Conservation (phyloP, 1,140 invertebrate species). For the Carposina sasakii region DNA sequence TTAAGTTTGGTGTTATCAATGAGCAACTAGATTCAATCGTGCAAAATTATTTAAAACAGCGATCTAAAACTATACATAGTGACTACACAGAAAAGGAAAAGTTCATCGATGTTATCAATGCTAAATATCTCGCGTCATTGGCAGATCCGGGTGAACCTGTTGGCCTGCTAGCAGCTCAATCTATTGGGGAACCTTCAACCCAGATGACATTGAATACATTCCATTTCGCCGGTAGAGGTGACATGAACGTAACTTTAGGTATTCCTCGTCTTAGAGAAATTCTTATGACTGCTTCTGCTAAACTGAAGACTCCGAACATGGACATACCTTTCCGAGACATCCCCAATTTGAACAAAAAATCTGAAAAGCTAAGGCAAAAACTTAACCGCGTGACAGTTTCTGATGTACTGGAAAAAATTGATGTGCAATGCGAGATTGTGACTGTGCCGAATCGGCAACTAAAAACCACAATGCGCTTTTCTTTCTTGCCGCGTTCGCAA, state of each 20-base stretch:
- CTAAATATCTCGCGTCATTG: conserved; percentile 84
- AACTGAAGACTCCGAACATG: conserved; percentile 97
- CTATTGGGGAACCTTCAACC: conserved; percentile 98
- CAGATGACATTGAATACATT: conserved; percentile 99
- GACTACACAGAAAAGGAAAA: conserved; percentile 65
- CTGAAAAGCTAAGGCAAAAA: conserved; percentile 79
- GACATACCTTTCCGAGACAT: conserved; percentile 87
- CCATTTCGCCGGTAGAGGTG: conserved; percentile 99
- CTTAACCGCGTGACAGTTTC: conserved; percentile 84
- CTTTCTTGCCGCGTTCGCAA: conserved; percentile 81
- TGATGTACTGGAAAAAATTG: conserved; percentile 85
- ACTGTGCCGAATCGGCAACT: conserved; percentile 72
- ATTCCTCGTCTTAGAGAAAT: conserved; percentile 98
- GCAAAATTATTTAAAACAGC: conserved; percentile 75
- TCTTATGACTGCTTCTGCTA: conserved; percentile 93
- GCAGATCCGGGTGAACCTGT: conserved; percentile 96
- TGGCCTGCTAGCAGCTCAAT: conserved; percentile 95
- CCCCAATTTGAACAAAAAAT: conserved; percentile 73
- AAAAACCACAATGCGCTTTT: conserved; percentile 76
- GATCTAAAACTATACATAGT: conserved; percentile 37
- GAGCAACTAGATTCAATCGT: conserved; percentile 85
- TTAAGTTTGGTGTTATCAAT: conserved; percentile 85
- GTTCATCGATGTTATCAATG: conserved; percentile 81
- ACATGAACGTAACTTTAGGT: conserved; percentile 99
- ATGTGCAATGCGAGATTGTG: conserved; percentile 77